Conservation (phyloP, 2,888 invertebrate genomes). For the Hydriomena furcata region DNA sequence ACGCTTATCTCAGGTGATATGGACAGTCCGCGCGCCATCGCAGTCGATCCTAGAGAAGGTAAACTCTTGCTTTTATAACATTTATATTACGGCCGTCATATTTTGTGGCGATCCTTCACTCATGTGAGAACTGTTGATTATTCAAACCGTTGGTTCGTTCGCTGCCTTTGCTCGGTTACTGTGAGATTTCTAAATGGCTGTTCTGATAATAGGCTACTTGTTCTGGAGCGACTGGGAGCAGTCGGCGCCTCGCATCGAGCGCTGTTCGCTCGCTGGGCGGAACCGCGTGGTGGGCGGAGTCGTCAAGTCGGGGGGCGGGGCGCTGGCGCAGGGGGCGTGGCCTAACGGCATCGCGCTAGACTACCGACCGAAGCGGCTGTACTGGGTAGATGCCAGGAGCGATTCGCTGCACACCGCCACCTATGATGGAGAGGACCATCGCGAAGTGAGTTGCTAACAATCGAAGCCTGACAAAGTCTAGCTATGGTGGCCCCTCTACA, state of each 20-base stretch:
- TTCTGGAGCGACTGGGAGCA: conserved; percentile 96
- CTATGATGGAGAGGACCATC: conserved; percentile 90
- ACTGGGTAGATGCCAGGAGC: conserved; percentile 92
- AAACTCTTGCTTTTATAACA: too few species aligned
- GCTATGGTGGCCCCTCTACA: too few species aligned
- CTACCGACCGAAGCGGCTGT: conserved; percentile 88
- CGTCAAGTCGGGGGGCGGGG: conserved; percentile 82
- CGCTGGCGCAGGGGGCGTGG: conserved; percentile 87
- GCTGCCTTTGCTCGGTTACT: too few species aligned
- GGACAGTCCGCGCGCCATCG: conserved; percentile 93
- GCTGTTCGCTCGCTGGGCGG: conserved; percentile 91
- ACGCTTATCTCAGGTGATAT: conserved; percentile 92
- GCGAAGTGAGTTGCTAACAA: conserved; percentile 50
- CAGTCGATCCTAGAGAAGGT: conserved; percentile 90
- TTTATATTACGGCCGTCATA: too few species aligned
- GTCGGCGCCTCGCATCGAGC: conserved; percentile 90
- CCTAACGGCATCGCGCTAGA: conserved; percentile 93
- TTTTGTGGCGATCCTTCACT: too few species aligned
- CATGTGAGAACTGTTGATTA: too few species aligned
- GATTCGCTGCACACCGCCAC: conserved; percentile 93
- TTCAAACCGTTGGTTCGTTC: too few species aligned
- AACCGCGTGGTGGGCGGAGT: conserved; percentile 77
- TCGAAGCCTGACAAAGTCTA: too few species aligned
- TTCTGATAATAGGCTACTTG: conserved; percentile 75
- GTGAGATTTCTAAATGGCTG: too few species aligned